phyloP scores from a whole-genome alignment of 2,888 invertebrate genomes.

The Drepanosiphum platanoidis region DNA sequence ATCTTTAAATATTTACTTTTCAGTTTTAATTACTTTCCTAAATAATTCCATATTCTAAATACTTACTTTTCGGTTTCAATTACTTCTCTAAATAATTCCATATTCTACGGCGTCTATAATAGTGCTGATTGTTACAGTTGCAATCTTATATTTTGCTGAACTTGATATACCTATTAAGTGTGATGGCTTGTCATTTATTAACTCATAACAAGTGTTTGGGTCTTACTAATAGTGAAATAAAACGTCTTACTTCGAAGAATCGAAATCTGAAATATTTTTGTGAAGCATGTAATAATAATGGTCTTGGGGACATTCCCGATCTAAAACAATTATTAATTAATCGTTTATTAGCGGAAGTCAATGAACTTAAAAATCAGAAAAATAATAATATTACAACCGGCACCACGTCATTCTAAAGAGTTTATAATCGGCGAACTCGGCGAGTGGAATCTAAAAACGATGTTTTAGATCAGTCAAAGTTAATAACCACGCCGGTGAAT shows the following conservation, averaged over 20 bases:
- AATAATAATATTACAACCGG: neutral
- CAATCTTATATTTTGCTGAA: conserved; percentile 3
- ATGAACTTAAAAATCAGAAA: neutral
- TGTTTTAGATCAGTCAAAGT: too few species aligned
- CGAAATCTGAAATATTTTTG: conserved; percentile 18
- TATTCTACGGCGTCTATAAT: too few species aligned
- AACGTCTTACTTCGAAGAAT: conserved; percentile 9
- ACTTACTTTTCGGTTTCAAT: too few species aligned
- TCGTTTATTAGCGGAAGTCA: conserved; percentile 6
- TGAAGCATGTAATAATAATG: neutral
- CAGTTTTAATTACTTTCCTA: too few species aligned
- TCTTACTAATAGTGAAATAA: neutral
- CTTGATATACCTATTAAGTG: conserved; percentile 3
- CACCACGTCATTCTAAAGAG: too few species aligned
- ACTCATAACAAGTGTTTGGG: conserved; percentile 17
- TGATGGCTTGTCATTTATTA: neutral
- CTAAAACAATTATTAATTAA: conserved; percentile 10
- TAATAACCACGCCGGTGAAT: too few species aligned
- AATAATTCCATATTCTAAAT: too few species aligned
- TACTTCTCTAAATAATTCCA: too few species aligned
- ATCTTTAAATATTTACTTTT: too few species aligned
- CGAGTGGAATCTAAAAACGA: too few species aligned
- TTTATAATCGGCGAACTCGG: too few species aligned
- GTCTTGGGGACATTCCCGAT: neutral
- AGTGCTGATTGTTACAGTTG: conserved; percentile 1